Percentiles rank a stretch among this genome's conserved stretches.
Evolutionary conservation across 2,797 vertebrate species (phyloP).

Genomic region (Lutjanus argentimaculatus): DNA sequence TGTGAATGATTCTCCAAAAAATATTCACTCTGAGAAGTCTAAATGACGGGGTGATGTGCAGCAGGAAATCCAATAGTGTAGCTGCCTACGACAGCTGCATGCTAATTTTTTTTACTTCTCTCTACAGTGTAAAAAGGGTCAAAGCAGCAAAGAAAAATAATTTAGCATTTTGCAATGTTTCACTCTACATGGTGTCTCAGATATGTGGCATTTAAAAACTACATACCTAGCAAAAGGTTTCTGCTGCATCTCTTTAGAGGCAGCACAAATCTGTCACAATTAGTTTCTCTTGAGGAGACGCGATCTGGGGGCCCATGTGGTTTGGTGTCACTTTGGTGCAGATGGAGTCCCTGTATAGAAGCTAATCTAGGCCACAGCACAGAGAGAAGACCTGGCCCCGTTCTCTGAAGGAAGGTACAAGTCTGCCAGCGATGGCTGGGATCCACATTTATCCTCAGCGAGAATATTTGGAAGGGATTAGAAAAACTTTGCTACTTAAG

Average conservation of each 20-base stretch:
- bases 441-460: constrained; percentile 23
- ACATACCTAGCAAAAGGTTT: constrained; percentile 20
- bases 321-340: constrained; percentile 55
- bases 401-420: constrained; percentile 52
- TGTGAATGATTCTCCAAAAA: constrained; percentile 39
- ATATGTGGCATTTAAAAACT: constrained; percentile 7
- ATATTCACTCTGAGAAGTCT: constrained; percentile 33
- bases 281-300: constrained; percentile 38
- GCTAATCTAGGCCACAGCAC: constrained; percentile 71
- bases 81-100: background rate
- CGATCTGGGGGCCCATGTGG: constrained; percentile 41
- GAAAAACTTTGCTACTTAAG: background rate
- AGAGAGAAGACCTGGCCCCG: constrained; percentile 67
- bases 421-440: constrained; percentile 25
- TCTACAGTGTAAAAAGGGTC: background rate
- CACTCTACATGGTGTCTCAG: background rate
- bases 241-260: constrained; percentile 25
- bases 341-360: constrained; percentile 67
- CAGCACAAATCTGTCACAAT: constrained; percentile 53
- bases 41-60: constrained; percentile 21
- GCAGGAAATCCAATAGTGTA: constrained; percentile 29
- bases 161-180: background rate
- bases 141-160: background rate
- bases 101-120: background rate
- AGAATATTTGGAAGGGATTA: constrained; percentile 25